Percentiles rank a stretch among this genome's conserved stretches.
Conservation (phyloP, 1,140 invertebrate species). For the Caenorhabditis remanei region DNA sequence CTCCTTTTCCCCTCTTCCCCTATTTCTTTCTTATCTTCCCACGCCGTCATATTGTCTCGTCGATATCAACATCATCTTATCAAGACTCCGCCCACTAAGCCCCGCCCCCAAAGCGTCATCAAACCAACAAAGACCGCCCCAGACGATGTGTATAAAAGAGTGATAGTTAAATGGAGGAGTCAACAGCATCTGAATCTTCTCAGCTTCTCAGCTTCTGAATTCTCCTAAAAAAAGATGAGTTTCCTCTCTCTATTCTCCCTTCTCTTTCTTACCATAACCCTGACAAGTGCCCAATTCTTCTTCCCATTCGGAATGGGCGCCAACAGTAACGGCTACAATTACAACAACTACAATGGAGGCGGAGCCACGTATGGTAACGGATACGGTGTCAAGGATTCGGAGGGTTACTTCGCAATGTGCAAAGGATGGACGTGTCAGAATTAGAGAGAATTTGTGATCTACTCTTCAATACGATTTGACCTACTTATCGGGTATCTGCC, state of each 20-base stretch:
- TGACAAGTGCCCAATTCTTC: slow-evolving; percentile 26
- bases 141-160: too few relatives aligned
- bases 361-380: slow-evolving; percentile 18
- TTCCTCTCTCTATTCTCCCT: background rate
- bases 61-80: background rate
- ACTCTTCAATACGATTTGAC: too few relatives aligned
- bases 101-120: background rate
- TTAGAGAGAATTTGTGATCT: background rate
- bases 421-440: slow-evolving; percentile 41
- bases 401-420: slow-evolving; percentile 42
- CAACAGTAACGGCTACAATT: slow-evolving; percentile 34
- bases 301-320: slow-evolving; percentile 47
- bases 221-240: background rate
- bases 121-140: too few relatives aligned
- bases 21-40: background rate
- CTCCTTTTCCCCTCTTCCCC: background rate
- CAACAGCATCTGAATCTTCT: too few relatives aligned
- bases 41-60: slow-evolving; percentile 3
- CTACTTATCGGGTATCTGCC: too few relatives aligned
- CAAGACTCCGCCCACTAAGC: background rate
- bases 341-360: slow-evolving; percentile 32
- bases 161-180: too few relatives aligned
- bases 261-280: background rate
- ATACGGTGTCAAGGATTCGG: slow-evolving; percentile 25
- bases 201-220: background rate